Conservation (phyloP, 1,140 invertebrate species). For the Cecropterus lyciades region DNA sequence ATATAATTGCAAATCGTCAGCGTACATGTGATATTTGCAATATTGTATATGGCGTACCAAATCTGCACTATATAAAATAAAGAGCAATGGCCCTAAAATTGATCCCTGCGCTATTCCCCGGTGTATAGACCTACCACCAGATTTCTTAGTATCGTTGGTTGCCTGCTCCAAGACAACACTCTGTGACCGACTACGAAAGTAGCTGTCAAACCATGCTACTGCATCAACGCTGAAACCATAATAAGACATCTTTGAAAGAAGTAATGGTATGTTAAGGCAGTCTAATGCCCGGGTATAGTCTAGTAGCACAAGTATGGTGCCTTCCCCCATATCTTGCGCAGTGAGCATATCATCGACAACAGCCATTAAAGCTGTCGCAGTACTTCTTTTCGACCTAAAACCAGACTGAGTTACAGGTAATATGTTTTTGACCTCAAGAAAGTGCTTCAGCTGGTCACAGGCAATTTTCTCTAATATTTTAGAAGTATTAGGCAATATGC, state of each 20-base stretch:
- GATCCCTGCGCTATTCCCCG: constrained; percentile 5
- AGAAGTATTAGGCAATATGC: neutral
- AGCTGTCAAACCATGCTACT: no score
- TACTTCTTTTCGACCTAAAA: neutral
- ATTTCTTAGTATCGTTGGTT: neutral
- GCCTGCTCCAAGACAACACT: neutral
- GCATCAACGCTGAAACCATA: no score
- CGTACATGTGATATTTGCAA: constrained; percentile 6
- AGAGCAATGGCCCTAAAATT: neutral
- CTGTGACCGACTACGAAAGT: neutral
- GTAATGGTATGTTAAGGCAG: no score
- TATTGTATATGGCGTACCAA: neutral
- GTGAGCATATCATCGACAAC: neutral
- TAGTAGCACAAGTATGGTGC: neutral
- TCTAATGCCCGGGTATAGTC: neutral
- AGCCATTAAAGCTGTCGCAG: neutral
- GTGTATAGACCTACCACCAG: neutral
- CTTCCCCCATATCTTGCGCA: neutral
- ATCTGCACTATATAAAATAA: constrained; percentile 11
- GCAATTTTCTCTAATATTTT: constrained; percentile 9
- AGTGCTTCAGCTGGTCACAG: neutral
- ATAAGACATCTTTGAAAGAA: no score
- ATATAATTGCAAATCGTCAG: neutral
- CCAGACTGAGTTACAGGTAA: no score
- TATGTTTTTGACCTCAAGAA: neutral